Percentiles rank a stretch among this genome's conserved stretches.
These are phyloP conservation scores for Pangasianodon gigas DNA, from an alignment of 2,113 vertebrate genomes.

Conservation along the genomic window DNA sequence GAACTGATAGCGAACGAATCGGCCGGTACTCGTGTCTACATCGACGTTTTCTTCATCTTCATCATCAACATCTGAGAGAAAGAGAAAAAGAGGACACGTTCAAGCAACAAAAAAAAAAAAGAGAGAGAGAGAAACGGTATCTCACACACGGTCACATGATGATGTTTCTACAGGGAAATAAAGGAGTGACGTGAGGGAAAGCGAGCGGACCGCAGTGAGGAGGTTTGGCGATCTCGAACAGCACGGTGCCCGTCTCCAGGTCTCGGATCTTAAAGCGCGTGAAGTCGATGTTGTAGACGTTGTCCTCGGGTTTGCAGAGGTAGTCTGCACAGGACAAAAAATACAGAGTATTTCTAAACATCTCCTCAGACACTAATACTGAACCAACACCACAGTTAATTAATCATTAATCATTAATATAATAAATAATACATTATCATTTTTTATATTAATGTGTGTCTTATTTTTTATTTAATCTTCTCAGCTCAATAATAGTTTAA, in stretches of 20 bases:
- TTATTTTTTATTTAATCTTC: too few relatives aligned
- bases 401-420: too few relatives aligned
- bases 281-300: slow-evolving; percentile 93
- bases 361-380: background rate
- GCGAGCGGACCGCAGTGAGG: slow-evolving; percentile 77
- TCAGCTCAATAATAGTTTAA: background rate
- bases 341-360: slow-evolving; percentile 22
- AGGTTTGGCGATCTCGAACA: slow-evolving; percentile 98
- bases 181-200: too few relatives aligned
- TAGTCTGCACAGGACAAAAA: slow-evolving; percentile 76
- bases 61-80: slow-evolving; percentile 75
- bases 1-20: slow-evolving; percentile 98
- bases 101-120: background rate
- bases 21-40: slow-evolving; percentile 83
- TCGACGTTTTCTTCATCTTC: slow-evolving; percentile 82
- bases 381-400: too few relatives aligned
- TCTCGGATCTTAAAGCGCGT: slow-evolving; percentile 98
- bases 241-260: slow-evolving; percentile 90
- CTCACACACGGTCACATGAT: background rate
- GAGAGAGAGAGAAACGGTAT: background rate
- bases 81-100: background rate
- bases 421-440: background rate
- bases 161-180: too few relatives aligned
- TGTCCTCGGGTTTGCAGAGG: slow-evolving; percentile 94
- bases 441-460: background rate